Evolutionary conservation across 2,888 invertebrate species (phyloP).

Genomic region (Pelosia muscerda): DNA sequence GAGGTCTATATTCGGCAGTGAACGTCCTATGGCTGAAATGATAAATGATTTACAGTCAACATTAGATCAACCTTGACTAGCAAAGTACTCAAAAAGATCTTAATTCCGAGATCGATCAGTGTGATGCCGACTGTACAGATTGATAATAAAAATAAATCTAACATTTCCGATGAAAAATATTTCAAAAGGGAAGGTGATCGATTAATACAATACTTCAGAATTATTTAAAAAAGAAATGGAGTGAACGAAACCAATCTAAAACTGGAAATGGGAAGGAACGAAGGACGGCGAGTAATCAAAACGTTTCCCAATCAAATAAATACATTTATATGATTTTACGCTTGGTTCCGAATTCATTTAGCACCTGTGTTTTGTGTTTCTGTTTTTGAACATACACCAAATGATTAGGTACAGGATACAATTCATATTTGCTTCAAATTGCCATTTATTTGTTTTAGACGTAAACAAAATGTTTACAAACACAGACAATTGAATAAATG

Average conservation of each 20-base stretch:
- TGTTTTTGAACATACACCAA: neutral
- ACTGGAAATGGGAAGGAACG: neutral
- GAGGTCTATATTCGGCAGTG: no score
- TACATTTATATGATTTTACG: neutral
- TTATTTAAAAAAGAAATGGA: neutral
- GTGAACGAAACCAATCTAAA: slow-evolving; percentile 4
- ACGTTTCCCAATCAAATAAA: slow-evolving; percentile 8
- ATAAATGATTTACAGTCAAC: no score
- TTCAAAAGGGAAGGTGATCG: neutral
- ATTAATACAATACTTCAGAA: neutral
- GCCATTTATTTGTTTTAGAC: neutral
- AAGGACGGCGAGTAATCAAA: neutral
- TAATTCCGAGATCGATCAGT: no score
- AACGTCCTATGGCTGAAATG: no score
- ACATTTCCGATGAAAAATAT: neutral
- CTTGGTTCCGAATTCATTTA: neutral
- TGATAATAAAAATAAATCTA: neutral
- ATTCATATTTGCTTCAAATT: neutral
- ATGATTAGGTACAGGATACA: neutral
- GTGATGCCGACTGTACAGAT: neutral
- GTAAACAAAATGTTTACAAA: neutral
- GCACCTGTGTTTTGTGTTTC: neutral
- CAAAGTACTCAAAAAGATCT: no score
- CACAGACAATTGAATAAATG: neutral
- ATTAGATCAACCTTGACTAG: no score